Conservation (phyloP, 64 coral and sea anemone genomes). For the Trachythela sp. region DNA sequence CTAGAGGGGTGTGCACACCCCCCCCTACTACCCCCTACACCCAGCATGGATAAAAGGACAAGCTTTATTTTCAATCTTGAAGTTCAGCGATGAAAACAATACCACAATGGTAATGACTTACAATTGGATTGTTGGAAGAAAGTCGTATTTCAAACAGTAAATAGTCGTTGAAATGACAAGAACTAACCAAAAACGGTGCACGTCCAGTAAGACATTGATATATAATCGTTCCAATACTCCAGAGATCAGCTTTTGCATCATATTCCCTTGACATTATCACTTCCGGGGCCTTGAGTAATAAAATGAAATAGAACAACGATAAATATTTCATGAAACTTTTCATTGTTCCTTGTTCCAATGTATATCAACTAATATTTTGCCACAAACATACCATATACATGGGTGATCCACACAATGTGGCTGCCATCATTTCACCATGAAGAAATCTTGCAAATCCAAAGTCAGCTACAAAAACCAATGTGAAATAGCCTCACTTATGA, state of each 20-base stretch:
- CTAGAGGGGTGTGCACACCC: too few species aligned
- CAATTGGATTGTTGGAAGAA: too few species aligned
- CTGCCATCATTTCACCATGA: conserved; percentile 99
- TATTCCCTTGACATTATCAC: conserved; percentile 97
- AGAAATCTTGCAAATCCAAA: conserved; percentile 99
- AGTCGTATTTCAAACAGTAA: too few species aligned
- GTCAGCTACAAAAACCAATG: conserved; percentile 58
- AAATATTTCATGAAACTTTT: neutral
- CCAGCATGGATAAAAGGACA: too few species aligned
- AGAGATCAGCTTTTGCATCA: conserved; percentile 96
- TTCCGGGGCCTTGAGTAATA: conserved; percentile 69
- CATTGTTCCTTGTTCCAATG: too few species aligned
- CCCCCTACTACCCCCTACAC: too few species aligned
- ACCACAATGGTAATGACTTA: too few species aligned
- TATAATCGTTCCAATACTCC: conserved; percentile 95
- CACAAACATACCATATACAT: conserved; percentile 85
- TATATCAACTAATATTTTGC: too few species aligned
- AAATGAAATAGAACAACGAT: neutral
- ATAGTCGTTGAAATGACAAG: too few species aligned
- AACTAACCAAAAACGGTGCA: conserved; percentile 81
- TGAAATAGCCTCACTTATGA: neutral
- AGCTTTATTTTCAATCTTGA: too few species aligned
- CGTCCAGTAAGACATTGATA: conserved; percentile 95
- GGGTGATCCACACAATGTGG: conserved; percentile 92
- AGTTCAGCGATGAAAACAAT: too few species aligned